phyloP scores from a whole-genome alignment of 1,140 invertebrate genomes.

The Drosophila sp. region DNA sequence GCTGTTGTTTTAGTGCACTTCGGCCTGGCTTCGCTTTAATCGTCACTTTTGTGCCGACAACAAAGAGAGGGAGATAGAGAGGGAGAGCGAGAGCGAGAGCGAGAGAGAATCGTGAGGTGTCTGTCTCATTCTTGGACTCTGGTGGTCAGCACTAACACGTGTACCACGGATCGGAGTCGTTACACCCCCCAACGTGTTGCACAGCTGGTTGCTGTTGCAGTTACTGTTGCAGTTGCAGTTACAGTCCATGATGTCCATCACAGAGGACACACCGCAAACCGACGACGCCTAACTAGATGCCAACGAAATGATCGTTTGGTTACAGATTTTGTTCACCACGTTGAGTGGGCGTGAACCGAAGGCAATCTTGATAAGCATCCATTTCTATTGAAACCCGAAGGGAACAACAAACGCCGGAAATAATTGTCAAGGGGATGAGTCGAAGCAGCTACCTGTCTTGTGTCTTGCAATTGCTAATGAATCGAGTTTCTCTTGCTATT shows the following conservation, averaged over 20 bases:
- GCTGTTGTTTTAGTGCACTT: slow-evolving; percentile 20
- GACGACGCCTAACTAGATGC: slow-evolving; percentile 60
- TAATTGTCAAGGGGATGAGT: slow-evolving; percentile 67
- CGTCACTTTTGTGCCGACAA: slow-evolving; percentile 56
- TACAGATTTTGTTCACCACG: slow-evolving; percentile 13
- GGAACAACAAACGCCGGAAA: slow-evolving; percentile 59
- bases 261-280: slow-evolving; percentile 66
- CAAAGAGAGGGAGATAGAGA: slow-evolving; percentile 10
- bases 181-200: slow-evolving; percentile 62
- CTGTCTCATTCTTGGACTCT: slow-evolving; percentile 17
- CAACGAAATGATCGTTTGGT: slow-evolving; percentile 65
- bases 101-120: slow-evolving; percentile 8
- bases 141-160: slow-evolving; percentile 61
- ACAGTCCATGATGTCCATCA: slow-evolving; percentile 22
- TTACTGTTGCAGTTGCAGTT: neutral
- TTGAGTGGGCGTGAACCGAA: slow-evolving; percentile 57
- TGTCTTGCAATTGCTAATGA: slow-evolving; percentile 69
- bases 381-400: slow-evolving; percentile 46
- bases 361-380: slow-evolving; percentile 68
- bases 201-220: slow-evolving; percentile 52
- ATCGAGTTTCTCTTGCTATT: slow-evolving; percentile 34
- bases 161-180: slow-evolving; percentile 27
- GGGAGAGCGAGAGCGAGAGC: too few relatives aligned
- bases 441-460: slow-evolving; percentile 63
- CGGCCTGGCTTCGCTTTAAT: slow-evolving; percentile 47